phyloP scores from a whole-genome alignment of 64 coral and sea anemone genomes.

The Astreopora myriophthalma region DNA sequence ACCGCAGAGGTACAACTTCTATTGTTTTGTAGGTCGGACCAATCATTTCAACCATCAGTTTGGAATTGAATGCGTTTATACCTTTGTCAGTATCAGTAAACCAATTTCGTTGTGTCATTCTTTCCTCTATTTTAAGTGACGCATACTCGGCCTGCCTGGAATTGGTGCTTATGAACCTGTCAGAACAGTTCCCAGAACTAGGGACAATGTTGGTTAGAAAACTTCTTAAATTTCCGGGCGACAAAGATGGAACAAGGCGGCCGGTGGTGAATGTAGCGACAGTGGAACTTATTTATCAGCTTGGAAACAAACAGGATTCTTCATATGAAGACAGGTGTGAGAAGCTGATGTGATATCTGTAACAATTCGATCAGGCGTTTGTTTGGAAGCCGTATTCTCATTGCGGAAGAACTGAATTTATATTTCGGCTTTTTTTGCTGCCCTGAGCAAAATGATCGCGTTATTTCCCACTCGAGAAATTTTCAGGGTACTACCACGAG shows the following conservation, averaged over 20 bases:
- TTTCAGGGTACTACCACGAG: too few species aligned
- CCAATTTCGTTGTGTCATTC: background rate
- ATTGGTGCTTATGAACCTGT: conserved; percentile 74
- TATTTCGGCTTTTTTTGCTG: too few species aligned
- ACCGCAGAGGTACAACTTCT: conserved; percentile 40
- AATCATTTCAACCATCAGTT: too few species aligned
- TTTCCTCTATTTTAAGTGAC: conserved; percentile 49
- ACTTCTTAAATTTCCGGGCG: conserved; percentile 47
- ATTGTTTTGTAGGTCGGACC: too few species aligned
- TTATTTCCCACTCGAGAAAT: too few species aligned
- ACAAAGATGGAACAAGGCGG: conserved; percentile 29
- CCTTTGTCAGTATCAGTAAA: too few species aligned
- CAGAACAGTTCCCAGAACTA: conserved; percentile 63
- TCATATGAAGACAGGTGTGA: conserved; percentile 32
- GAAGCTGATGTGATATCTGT: background rate
- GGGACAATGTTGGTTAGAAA: conserved; percentile 65
- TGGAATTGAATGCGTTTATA: too few species aligned
- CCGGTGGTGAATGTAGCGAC: conserved; percentile 52
- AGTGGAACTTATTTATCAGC: conserved; percentile 86
- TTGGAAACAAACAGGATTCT: conserved; percentile 64
- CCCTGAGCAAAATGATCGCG: too few species aligned
- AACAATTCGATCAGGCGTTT: too few species aligned
- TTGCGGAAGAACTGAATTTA: too few species aligned
- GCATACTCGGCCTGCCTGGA: conserved; percentile 77
- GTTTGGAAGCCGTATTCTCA: too few species aligned